Percentiles rank a stretch among this genome's conserved stretches.
Evolutionary conservation across 2,888 invertebrate species (phyloP).

Genomic region (Cyclophora albipunctata): DNA sequence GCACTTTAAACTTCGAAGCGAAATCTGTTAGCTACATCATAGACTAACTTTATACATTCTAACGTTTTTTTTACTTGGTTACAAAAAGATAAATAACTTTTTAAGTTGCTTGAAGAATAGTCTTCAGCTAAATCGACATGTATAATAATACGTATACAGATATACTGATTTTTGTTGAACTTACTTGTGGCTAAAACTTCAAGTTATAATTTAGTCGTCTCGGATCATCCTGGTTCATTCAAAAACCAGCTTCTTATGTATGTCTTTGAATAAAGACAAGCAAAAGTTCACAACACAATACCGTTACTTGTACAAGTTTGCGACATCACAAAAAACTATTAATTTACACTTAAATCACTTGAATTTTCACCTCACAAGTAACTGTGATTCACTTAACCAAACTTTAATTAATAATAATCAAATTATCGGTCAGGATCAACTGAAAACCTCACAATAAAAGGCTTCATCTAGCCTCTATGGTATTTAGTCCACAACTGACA

Average conservation of each 20-base stretch:
- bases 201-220: too few relatives aligned
- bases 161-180: too few relatives aligned
- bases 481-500: conserved; percentile 52
- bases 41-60: too few relatives aligned
- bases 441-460: conserved; percentile 6
- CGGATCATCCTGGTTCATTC: conserved; percentile 42
- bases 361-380: not conserved
- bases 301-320: conserved; percentile 23
- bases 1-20: conserved; percentile 1
- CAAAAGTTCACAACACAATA: conserved; percentile 44
- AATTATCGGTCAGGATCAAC: conserved; percentile 6
- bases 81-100: too few relatives aligned
- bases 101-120: too few relatives aligned
- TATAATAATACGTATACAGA: too few relatives aligned
- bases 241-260: conserved; percentile 51
- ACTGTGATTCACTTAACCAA: conserved; percentile 6
- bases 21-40: too few relatives aligned
- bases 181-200: too few relatives aligned
- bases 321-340: conserved; percentile 14
- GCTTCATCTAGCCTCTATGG: conserved; percentile 36
- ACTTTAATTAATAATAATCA: not conserved
- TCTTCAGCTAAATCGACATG: too few relatives aligned
- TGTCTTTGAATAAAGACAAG: conserved; percentile 51
- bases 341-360: not conserved
- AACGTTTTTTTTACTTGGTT: too few relatives aligned